Evolutionary conservation across 1,140 invertebrate species (phyloP).

Genomic region (Drosophila setifemur): DNA sequence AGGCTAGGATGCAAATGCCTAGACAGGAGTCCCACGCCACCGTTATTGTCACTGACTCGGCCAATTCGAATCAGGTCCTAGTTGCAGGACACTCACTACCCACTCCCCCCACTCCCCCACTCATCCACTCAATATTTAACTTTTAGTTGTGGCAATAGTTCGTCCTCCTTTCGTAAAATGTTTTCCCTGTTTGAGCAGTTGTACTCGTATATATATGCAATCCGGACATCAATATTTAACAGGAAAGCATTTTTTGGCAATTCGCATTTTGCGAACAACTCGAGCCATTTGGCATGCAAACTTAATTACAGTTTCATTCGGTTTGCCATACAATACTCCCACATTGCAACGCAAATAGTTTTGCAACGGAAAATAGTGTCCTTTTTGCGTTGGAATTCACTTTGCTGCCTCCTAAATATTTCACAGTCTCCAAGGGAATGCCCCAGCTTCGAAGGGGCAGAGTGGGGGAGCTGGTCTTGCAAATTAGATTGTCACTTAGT

Average conservation of each 20-base stretch:
- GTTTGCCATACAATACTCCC: slow-evolving; percentile 42
- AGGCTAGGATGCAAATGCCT: slow-evolving; percentile 43
- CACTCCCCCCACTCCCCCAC: too few species aligned
- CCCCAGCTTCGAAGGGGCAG: background rate
- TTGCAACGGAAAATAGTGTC: background rate
- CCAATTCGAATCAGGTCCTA: slow-evolving; percentile 12
- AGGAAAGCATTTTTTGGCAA: slow-evolving; percentile 11
- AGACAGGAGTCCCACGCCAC: slow-evolving; percentile 1
- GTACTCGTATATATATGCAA: too few species aligned
- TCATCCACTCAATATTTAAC: slow-evolving; percentile 52
- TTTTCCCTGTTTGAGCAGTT: slow-evolving; percentile 19
- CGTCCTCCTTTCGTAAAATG: slow-evolving; percentile 24
- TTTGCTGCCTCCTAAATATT: slow-evolving; percentile 63
- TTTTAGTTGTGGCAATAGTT: slow-evolving; percentile 46
- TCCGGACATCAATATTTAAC: slow-evolving; percentile 34
- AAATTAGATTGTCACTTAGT: slow-evolving; percentile 73
- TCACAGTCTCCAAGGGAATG: slow-evolving; percentile 22
- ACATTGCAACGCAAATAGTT: slow-evolving; percentile 34
- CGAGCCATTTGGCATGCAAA: slow-evolving; percentile 73
- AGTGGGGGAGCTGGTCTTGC: slow-evolving; percentile 18
- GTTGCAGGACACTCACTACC: too few species aligned
- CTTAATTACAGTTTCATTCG: slow-evolving; percentile 74
- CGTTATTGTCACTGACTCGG: slow-evolving; percentile 10
- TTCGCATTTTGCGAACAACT: slow-evolving; percentile 42
- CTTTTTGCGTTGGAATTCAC: slow-evolving; percentile 37